Percentiles rank a stretch among this genome's conserved stretches.
These are phyloP conservation scores for Pollenia amentaria DNA, from an alignment of 2,888 invertebrate genomes.

Conservation along the genomic window DNA sequence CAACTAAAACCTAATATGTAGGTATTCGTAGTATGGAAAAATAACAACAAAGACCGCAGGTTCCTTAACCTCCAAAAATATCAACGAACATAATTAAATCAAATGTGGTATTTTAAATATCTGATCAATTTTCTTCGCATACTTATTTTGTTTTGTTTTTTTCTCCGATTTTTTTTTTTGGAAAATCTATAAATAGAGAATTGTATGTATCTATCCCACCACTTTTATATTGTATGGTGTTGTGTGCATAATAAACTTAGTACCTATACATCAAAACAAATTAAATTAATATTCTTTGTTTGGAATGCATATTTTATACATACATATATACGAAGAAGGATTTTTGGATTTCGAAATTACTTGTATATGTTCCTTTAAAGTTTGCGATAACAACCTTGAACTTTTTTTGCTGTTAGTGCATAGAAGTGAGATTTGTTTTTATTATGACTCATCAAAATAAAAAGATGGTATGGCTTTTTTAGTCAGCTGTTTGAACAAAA, in stretches of 20 bases:
- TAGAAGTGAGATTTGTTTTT: conserved; percentile 24
- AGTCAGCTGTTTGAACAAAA: no score
- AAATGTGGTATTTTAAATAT: conserved; percentile 15
- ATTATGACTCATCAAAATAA: conserved; percentile 38
- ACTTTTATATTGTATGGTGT: conserved; percentile 1
- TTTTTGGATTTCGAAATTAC: not conserved
- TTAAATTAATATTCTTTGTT: not conserved
- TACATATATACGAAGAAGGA: not conserved
- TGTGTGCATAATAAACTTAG: not conserved
- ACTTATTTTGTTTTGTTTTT: not conserved
- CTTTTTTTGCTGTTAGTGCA: conserved; percentile 29
- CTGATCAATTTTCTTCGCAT: conserved; percentile 13
- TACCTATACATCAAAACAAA: conserved; percentile 1
- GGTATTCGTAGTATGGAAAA: not conserved
- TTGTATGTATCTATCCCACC: conserved; percentile 19
- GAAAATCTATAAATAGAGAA: conserved; percentile 64
- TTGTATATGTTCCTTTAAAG: not conserved
- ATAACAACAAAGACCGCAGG: not conserved
- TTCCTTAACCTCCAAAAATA: conserved; percentile 31
- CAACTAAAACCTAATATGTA: not conserved
- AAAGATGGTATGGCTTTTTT: not conserved
- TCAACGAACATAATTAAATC: not conserved
- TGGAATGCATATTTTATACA: not conserved
- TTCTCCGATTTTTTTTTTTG: conserved; percentile 52
- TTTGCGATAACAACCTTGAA: conserved; percentile 41